Evolutionary conservation across 2,113 vertebrate species (phyloP), one percentile per base, ranked within the genome.

Genomic region (Cnemophilus loriae): DNA sequence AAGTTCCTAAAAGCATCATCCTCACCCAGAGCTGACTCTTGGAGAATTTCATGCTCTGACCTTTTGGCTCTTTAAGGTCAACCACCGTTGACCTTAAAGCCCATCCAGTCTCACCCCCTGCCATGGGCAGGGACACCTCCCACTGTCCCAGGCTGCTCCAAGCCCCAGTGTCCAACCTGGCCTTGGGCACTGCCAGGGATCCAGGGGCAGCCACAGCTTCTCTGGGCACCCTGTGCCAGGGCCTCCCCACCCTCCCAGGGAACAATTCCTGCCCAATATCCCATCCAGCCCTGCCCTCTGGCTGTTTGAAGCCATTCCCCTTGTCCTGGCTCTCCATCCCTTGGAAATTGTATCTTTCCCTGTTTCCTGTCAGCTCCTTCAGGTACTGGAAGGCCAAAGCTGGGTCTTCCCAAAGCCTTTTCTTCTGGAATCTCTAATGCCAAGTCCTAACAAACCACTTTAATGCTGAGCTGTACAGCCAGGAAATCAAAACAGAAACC

Each of bases 1-100:
- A 42, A 67, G 37, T 15, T 69, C 71, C 23, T 8, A 8, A 37
- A 22, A 24, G 4, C 56, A 35, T 30, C 19, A 2, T 12, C 55
- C 16, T 56, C 7, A 28, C 23, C 21, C 52, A 35, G 7, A 30
- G 20, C 19, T 8, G 33, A 1, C 4, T 21, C 27, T 1, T 28
- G 41, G 19, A 2, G 5, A 77, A 42, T 14, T 63, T n/a, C 2
- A 2, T 49, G 44, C 17, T 18, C 46, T 55, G 26, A 27, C 6
- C 3, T 33, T 61, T 41, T 73, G 41, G n/a, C 8, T 24, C n/a
- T n/a, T n/a, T n/a, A n/a, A n/a, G n/a, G n/a, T n/a, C n/a, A n/a
- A n/a, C n/a, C n/a, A n/a, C n/a, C n/a, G n/a, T n/a, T n/a, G n/a
- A 50, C 2, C 3, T 28, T 3, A 33, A 9, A 44, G 10, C 0